These are phyloP conservation scores for Mus pahari DNA, from an alignment of 2,113 vertebrate species.

Conservation along the genomic window DNA sequence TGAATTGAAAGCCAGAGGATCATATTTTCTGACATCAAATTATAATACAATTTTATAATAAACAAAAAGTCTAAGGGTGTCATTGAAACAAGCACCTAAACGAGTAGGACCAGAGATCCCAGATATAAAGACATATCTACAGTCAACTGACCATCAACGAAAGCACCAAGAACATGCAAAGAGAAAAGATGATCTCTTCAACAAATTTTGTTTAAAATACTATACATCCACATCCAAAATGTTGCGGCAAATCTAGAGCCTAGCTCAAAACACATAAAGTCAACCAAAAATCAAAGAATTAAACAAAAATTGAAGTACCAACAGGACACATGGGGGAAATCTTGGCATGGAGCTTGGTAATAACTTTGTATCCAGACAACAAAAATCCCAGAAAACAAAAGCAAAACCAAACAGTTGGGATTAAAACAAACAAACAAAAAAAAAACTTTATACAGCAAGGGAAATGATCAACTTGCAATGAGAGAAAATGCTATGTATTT, in stretches of 20 bases:
- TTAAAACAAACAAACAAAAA: background rate
- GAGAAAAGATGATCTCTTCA: background rate
- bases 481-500: background rate
- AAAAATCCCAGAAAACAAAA: background rate
- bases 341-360: background rate
- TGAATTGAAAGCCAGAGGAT: background rate
- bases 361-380: background rate
- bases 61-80: background rate
- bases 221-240: background rate
- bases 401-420: background rate
- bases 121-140: background rate
- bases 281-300: background rate
- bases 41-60: background rate
- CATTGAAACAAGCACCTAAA: background rate
- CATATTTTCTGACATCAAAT: background rate
- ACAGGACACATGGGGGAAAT: background rate
- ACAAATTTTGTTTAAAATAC: background rate
- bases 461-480: background rate
- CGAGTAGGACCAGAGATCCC: background rate
- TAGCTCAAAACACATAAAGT: background rate
- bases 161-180: background rate
- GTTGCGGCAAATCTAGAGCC: background rate
- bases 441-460: background rate
- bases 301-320: background rate
- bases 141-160: background rate